Evolutionary conservation across 2,888 invertebrate species (phyloP).

Genomic region (Dysmachus trigonus): DNA sequence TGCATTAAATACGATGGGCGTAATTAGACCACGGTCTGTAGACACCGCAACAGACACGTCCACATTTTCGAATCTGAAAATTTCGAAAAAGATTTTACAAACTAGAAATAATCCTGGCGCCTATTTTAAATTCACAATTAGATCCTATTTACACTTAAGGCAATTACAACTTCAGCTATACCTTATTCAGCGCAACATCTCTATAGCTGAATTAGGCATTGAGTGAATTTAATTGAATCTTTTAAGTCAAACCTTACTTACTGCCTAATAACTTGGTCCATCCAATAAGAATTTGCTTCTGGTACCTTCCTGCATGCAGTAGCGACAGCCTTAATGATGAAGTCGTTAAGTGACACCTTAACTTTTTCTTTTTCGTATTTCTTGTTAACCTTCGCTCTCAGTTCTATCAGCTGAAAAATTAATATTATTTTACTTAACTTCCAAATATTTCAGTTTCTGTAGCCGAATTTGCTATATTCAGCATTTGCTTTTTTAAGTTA

Average conservation of each 20-base stretch:
- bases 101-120: no score
- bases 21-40: constrained; percentile 93
- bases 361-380: constrained; percentile 78
- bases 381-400: constrained; percentile 83
- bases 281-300: constrained; percentile 94
- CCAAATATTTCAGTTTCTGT: background rate
- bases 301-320: constrained; percentile 90
- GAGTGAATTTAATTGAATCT: no score
- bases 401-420: constrained; percentile 66
- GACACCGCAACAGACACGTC: constrained; percentile 98
- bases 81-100: background rate
- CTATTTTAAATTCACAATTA: no score
- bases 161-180: background rate
- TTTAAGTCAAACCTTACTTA: constrained; percentile 65
- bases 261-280: constrained; percentile 92
- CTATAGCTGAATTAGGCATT: background rate
- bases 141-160: no score
- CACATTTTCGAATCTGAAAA: constrained; percentile 80
- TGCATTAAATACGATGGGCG: constrained; percentile 93
- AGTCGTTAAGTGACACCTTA: constrained; percentile 96
- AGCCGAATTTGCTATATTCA: no score
- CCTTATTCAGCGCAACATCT: background rate
- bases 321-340: constrained; percentile 93
- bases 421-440: no score
- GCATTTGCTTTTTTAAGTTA: no score